phyloP scores from a whole-genome alignment of 2,797 vertebrate genomes.

The Typhlichthys subterraneus region DNA sequence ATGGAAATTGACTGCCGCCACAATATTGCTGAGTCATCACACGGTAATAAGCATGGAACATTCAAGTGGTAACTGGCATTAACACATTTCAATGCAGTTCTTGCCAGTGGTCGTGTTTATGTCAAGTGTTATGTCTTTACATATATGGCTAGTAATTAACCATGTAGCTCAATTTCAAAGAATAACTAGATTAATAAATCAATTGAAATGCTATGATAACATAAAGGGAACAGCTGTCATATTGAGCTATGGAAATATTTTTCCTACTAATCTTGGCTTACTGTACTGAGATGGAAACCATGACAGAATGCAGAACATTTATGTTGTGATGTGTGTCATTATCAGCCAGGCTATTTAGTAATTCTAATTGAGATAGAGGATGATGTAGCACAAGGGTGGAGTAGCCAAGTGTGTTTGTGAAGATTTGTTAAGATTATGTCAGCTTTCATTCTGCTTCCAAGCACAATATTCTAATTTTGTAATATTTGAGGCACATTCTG shows the following conservation, averaged over 20 bases:
- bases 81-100: neutral
- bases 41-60: neutral
- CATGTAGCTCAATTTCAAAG: neutral
- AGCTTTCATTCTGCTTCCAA: constrained; percentile 35
- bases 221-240: neutral
- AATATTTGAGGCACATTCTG: constrained; percentile 35
- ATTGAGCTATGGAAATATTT: neutral
- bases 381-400: constrained; percentile 40
- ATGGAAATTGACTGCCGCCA: neutral
- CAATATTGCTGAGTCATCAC: neutral
- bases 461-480: constrained; percentile 19
- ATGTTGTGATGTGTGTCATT: constrained; percentile 1
- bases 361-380: constrained; percentile 13
- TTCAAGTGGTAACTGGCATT: neutral
- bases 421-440: constrained; percentile 40
- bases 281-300: neutral
- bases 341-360: constrained; percentile 11
- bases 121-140: neutral
- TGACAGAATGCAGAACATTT: neutral
- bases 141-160: neutral
- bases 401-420: constrained; percentile 29
- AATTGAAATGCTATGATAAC: neutral
- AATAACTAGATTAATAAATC: neutral
- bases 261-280: neutral
- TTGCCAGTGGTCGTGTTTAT: neutral